phyloP scores from a whole-genome alignment of 2,113 vertebrate genomes.

The Neodon shergylaensis region DNA sequence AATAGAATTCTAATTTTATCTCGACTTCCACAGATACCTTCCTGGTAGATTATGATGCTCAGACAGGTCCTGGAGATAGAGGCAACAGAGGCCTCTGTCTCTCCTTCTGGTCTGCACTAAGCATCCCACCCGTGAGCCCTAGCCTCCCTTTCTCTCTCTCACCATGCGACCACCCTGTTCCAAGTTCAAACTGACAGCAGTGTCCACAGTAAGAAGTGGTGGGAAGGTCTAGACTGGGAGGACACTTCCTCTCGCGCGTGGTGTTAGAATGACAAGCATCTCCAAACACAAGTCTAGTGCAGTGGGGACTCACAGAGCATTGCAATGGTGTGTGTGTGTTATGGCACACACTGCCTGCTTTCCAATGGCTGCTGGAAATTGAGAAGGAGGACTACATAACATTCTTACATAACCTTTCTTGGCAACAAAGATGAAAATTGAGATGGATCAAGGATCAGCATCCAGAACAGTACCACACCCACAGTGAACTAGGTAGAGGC shows the following conservation, averaged over 20 bases:
- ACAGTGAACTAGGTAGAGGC: background rate
- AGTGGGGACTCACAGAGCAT: background rate
- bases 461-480: background rate
- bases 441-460: background rate
- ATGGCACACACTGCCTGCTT: rapidly evolving
- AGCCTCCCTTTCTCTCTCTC: background rate
- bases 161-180: background rate
- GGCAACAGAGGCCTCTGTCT: background rate
- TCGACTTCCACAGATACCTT: background rate
- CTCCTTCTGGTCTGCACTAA: background rate
- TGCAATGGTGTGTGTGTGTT: background rate
- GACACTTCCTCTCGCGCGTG: too few relatives aligned
- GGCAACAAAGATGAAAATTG: background rate
- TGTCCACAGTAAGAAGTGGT: background rate
- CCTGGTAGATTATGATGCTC: background rate
- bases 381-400: background rate
- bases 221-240: background rate
- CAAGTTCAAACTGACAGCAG: background rate
- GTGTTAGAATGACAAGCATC: background rate
- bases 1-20: background rate
- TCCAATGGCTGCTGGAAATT: background rate
- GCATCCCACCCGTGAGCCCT: background rate
- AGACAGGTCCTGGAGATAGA: background rate
- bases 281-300: background rate
- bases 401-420: background rate